Conservation (phyloP, 1,140 invertebrate species). For the Armadillidium nasatum region DNA sequence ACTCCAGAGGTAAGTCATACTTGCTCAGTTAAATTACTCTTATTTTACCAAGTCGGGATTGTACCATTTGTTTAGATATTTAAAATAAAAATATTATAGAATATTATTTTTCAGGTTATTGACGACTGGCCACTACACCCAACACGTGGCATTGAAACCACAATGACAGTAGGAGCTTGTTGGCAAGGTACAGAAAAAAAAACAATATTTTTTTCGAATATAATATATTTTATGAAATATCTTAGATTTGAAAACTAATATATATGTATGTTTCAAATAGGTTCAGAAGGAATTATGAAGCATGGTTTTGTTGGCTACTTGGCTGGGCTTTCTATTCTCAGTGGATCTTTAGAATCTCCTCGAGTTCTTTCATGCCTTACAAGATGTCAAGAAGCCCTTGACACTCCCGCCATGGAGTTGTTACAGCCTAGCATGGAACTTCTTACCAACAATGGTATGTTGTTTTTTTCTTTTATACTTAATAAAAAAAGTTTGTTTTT, state of each 20-base stretch:
- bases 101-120: constrained; percentile 79
- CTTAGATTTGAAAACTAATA: not conserved
- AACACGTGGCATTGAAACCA: constrained; percentile 87
- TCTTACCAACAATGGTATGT: constrained; percentile 59
- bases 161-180: constrained; percentile 89
- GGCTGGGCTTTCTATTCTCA: constrained; percentile 76
- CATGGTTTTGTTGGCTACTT: constrained; percentile 83
- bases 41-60: too few relatives aligned
- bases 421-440: constrained; percentile 69
- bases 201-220: too few relatives aligned
- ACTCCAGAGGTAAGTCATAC: constrained; percentile 60
- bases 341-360: constrained; percentile 70
- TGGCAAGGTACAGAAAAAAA: constrained; percentile 72
- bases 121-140: constrained; percentile 99
- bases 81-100: too few relatives aligned
- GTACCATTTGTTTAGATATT: too few relatives aligned
- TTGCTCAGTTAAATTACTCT: too few relatives aligned
- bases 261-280: constrained; percentile 51
- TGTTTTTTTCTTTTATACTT: too few relatives aligned
- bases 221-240: not conserved
- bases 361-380: constrained; percentile 77
- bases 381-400: constrained; percentile 76
- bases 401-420: constrained; percentile 69
- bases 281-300: constrained; percentile 77
- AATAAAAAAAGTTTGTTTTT: not conserved